These are phyloP conservation scores for Lophotis ruficrista DNA, from an alignment of 2,113 vertebrate genomes.

Conservation along the genomic window DNA sequence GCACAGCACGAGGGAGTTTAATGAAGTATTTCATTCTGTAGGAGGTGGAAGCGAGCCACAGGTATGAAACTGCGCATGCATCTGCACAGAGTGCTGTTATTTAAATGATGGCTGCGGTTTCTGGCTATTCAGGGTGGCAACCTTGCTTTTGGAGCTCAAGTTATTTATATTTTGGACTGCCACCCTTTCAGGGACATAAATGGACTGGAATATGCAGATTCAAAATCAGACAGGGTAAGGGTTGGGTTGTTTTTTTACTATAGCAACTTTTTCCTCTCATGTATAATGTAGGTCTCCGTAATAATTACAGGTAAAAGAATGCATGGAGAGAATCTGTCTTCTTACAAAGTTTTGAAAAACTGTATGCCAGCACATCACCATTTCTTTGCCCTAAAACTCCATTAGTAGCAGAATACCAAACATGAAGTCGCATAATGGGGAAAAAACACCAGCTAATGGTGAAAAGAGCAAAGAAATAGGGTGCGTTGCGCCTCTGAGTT, in stretches of 20 bases:
- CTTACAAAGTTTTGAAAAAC: neutral
- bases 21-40: neutral
- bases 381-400: neutral
- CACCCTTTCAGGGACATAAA: neutral
- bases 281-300: neutral
- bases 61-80: neutral
- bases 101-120: accelerated
- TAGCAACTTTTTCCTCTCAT: neutral
- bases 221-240: neutral
- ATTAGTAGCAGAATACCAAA: neutral
- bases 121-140: neutral
- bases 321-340: neutral
- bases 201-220: neutral
- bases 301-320: neutral
- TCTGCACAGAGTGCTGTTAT: neutral
- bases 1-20: neutral
- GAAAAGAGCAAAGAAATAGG: neutral
- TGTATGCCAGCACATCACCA: neutral
- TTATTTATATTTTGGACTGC: neutral
- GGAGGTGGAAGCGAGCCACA: neutral
- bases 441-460: neutral
- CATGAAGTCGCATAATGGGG: accelerated
- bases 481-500: neutral
- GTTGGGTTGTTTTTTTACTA: neutral
- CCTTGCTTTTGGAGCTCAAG: neutral